phyloP scores from a whole-genome alignment of 2,797 vertebrate genomes.

The Rhinogobio ventralis region DNA sequence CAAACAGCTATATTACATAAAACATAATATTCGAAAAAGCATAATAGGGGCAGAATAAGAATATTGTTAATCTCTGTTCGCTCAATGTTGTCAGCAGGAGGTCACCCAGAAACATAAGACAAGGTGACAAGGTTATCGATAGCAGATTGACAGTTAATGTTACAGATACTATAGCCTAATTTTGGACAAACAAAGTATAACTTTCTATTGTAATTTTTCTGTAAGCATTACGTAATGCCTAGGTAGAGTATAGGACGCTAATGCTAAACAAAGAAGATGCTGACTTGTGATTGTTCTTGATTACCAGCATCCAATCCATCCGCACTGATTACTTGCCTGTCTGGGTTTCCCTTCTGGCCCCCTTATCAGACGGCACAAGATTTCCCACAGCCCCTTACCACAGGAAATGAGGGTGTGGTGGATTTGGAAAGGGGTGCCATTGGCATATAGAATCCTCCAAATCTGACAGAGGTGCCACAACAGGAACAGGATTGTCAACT shows the following conservation, averaged over 20 bases:
- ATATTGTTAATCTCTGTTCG: not conserved
- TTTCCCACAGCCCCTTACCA: constrained; percentile 64
- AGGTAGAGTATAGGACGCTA: constrained; percentile 53
- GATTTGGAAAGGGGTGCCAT: not conserved
- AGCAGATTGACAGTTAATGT: not conserved
- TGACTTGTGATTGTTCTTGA: constrained; percentile 76
- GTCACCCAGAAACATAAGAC: not conserved
- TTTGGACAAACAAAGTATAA: not conserved
- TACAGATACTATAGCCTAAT: not conserved
- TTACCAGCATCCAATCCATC: constrained; percentile 67
- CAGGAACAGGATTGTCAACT: not conserved
- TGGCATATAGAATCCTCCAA: constrained; percentile 20
- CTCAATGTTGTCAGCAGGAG: not conserved
- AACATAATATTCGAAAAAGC: not conserved
- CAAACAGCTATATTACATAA: not conserved
- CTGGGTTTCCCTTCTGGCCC: constrained; percentile 68
- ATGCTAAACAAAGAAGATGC: constrained; percentile 70
- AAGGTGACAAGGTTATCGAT: not conserved
- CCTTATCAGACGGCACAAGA: constrained; percentile 78
- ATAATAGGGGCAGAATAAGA: not conserved
- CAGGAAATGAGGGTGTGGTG: constrained; percentile 75
- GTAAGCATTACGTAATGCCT: not conserved
- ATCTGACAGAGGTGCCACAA: not conserved
- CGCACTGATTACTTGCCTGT: constrained; percentile 71
- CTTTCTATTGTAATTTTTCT: not conserved